Evolutionary conservation across 2,888 invertebrate species (phyloP).

Genomic region (Agrotis ipsilon): DNA sequence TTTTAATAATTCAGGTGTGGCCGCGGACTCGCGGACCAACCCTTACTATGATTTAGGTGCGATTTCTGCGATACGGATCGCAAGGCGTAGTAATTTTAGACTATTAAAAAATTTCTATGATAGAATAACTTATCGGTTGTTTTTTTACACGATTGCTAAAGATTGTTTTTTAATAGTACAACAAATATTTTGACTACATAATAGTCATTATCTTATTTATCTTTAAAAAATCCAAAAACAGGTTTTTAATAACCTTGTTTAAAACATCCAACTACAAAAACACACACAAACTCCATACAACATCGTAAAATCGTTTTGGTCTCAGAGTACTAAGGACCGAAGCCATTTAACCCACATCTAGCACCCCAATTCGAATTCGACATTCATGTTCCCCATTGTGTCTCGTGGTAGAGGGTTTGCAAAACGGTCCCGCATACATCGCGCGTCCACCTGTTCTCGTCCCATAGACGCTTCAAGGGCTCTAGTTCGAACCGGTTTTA

Average conservation of each 20-base stretch:
- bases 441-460: slow-evolving; percentile 66
- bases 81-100: background rate
- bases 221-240: too few relatives aligned
- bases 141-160: too few relatives aligned
- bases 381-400: background rate
- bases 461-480: slow-evolving; percentile 69
- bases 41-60: slow-evolving; percentile 60
- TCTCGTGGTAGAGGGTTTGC: slow-evolving; percentile 61
- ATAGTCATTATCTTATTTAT: too few relatives aligned
- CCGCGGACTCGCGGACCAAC: slow-evolving; percentile 67
- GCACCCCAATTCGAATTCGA: slow-evolving; percentile 9
- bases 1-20: slow-evolving; percentile 83
- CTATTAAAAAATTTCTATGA: too few relatives aligned
- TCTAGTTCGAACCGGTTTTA: slow-evolving; percentile 63
- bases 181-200: too few relatives aligned
- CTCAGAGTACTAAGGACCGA: background rate
- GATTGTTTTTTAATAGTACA: too few relatives aligned
- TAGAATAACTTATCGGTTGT: too few relatives aligned
- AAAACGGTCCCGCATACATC: slow-evolving; percentile 56
- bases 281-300: background rate
- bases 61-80: slow-evolving; percentile 19
- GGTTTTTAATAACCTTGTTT: background rate
- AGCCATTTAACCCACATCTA: background rate
- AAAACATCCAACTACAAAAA: background rate
- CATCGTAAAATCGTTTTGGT: too few relatives aligned